These are phyloP conservation scores for Falco concolor DNA, from an alignment of 2,797 vertebrate species.

Conservation along the genomic window DNA sequence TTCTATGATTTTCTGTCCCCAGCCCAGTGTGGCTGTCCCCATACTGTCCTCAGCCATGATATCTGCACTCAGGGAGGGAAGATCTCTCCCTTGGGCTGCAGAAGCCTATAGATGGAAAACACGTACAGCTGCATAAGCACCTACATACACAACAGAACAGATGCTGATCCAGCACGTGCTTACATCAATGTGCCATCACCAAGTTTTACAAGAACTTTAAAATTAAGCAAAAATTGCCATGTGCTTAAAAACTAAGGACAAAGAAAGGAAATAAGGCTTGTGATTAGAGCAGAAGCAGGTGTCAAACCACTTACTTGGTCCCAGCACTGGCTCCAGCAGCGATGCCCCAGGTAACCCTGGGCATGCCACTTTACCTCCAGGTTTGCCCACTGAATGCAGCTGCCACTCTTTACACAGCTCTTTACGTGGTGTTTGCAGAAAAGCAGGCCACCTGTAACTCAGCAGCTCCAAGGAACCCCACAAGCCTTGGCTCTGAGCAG, in stretches of 20 bases:
- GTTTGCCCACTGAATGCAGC: neutral
- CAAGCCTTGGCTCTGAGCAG: neutral
- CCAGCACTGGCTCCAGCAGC: neutral
- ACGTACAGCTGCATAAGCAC: constrained; percentile 38
- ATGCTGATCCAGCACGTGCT: constrained; percentile 50
- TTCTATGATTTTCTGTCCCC: no score
- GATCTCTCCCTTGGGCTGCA: neutral
- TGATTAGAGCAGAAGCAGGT: constrained; percentile 5
- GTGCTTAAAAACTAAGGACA: constrained; percentile 17
- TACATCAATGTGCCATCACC: constrained; percentile 55
- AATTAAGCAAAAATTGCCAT: constrained; percentile 35
- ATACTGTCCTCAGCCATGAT: neutral
- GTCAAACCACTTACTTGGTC: neutral
- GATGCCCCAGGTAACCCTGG: neutral
- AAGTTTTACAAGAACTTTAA: constrained; percentile 38
- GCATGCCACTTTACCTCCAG: neutral
- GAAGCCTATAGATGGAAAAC: constrained; percentile 15
- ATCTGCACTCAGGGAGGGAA: neutral
- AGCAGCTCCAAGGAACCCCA: neutral
- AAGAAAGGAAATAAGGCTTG: neutral
- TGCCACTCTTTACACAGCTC: fast-evolving
- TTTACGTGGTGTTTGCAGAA: neutral
- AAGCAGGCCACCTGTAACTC: neutral
- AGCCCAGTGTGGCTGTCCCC: no score
- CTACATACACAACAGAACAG: constrained; percentile 58